These are phyloP conservation scores for Sinocyclocheilus grahami DNA, from an alignment of 2,113 vertebrate genomes.

Conservation along the genomic window DNA sequence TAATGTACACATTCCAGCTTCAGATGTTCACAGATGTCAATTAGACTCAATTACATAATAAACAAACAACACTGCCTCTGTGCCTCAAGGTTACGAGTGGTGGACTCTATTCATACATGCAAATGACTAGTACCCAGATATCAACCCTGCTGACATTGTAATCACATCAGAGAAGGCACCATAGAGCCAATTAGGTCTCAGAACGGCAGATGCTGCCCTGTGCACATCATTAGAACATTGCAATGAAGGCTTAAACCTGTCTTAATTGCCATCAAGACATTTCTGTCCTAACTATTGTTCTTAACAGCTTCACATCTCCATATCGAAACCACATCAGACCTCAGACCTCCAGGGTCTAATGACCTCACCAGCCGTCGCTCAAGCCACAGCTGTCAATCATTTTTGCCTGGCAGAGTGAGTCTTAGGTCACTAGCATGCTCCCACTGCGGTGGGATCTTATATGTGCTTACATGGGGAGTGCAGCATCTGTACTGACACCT, in stretches of 20 bases:
- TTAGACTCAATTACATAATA: background rate
- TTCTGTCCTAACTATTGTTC: slow-evolving; percentile 5
- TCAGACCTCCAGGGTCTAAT: background rate
- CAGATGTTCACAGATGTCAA: background rate
- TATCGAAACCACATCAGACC: slow-evolving; percentile 4
- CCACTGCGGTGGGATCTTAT: slow-evolving; percentile 29
- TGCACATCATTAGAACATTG: slow-evolving; percentile 47
- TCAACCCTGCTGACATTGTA: slow-evolving; percentile 80
- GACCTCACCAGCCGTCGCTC: background rate
- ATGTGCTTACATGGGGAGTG: slow-evolving; percentile 28
- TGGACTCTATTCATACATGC: slow-evolving; percentile 51
- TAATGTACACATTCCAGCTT: background rate
- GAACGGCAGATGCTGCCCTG: slow-evolving; percentile 75
- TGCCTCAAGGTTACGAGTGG: background rate
- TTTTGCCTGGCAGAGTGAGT: background rate
- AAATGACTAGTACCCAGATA: slow-evolving; percentile 75
- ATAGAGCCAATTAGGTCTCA: slow-evolving; percentile 73
- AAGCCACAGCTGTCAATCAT: slow-evolving; percentile 40
- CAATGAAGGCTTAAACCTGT: slow-evolving; percentile 29
- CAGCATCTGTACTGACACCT: slow-evolving; percentile 45
- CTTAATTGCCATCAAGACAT: background rate
- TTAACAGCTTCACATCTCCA: background rate
- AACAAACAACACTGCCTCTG: background rate
- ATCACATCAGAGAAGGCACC: slow-evolving; percentile 79
- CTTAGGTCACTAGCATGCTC: slow-evolving; percentile 12